Evolutionary conservation across 2,797 vertebrate species (phyloP), one percentile per base, ranked within the genome.

Genomic region (Cichlasoma orientale): DNA sequence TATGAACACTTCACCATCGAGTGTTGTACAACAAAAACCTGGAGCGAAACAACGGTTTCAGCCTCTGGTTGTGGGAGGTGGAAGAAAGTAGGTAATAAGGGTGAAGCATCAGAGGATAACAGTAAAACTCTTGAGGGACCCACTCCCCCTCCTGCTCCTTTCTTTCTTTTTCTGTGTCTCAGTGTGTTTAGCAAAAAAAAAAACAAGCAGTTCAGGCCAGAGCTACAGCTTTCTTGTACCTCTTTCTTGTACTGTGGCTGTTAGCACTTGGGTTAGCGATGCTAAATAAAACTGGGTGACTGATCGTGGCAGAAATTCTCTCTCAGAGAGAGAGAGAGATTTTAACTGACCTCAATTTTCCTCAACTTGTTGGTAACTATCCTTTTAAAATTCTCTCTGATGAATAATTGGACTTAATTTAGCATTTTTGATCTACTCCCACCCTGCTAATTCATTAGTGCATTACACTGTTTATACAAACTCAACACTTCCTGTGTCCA

Each of bases 21-120:
- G 74, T 79, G 50, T 68, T 82, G 74, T 73, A 84, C 83, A 84
- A 78, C 57, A 86, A 61, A 85, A 82, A 80, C 70, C 77, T 44
- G 44, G 16, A 82, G 66, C 36, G 7, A 86, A 75, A 73, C 74
- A 59, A 3, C 7, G 2, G 25, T 33, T 77, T 68, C 47, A 82
- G 71, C 44, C 71, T 86, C 68, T 38, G 55, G 80, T 81, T 77
- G 78, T 44, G 33, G 56, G 74, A 74, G 68, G 75, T 3, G 9
- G 50, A 21, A 57, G 66, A 66, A 75, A 41, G 25, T 53, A 66
- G 54, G 76, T 47, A 72, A 72, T 69, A 76, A 71, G 66, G 50
- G 63, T 29, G 54, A 75, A 54, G 63, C 31, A 57, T 61, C 27
- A 55, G 58, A 75, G 72, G 33, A 79, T 61, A 16, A 55, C 31